These are phyloP conservation scores for Montipora foliosa DNA, from an alignment of 64 coral and sea anemone species.

Conservation along the genomic window DNA sequence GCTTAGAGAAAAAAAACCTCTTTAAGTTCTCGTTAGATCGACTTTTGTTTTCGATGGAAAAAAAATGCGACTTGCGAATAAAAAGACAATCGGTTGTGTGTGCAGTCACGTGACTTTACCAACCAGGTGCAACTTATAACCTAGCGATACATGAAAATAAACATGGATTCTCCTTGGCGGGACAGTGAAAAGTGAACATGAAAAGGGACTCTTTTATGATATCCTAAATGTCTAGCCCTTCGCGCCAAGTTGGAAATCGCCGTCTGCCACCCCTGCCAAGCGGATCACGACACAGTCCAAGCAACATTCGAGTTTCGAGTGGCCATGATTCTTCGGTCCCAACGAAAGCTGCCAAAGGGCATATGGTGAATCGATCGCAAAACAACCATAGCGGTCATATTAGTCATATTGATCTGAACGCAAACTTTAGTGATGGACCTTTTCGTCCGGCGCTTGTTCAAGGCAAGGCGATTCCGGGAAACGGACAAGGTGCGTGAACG, in stretches of 20 bases:
- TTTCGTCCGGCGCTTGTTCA: conserved; percentile 69
- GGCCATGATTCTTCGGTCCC: conserved; percentile 34
- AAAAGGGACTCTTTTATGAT: neutral
- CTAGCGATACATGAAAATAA: conserved; percentile 46
- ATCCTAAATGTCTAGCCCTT: conserved; percentile 75
- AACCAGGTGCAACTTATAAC: neutral
- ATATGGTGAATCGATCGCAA: conserved; percentile 41
- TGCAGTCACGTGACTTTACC: conserved; percentile 24
- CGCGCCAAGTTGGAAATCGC: conserved; percentile 68
- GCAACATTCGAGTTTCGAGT: conserved; percentile 38
- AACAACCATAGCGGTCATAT: conserved; percentile 66
- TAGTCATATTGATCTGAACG: conserved; percentile 67
- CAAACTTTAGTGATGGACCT: conserved; percentile 64
- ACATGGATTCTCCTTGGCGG: conserved; percentile 8
- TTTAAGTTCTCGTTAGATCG: too few relatives aligned
- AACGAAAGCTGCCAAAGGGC: conserved; percentile 36
- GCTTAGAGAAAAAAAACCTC: too few relatives aligned
- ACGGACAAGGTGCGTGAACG: conserved; percentile 23
- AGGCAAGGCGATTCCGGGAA: conserved; percentile 60
- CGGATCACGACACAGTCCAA: conserved; percentile 39
- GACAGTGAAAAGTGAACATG: conserved; percentile 14
- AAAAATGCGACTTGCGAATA: neutral
- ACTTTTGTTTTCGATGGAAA: neutral
- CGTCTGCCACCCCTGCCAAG: conserved; percentile 67
- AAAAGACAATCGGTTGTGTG: too few relatives aligned